phyloP scores from a whole-genome alignment of 1,140 invertebrate species.

The Muscidifurax raptorellus region DNA sequence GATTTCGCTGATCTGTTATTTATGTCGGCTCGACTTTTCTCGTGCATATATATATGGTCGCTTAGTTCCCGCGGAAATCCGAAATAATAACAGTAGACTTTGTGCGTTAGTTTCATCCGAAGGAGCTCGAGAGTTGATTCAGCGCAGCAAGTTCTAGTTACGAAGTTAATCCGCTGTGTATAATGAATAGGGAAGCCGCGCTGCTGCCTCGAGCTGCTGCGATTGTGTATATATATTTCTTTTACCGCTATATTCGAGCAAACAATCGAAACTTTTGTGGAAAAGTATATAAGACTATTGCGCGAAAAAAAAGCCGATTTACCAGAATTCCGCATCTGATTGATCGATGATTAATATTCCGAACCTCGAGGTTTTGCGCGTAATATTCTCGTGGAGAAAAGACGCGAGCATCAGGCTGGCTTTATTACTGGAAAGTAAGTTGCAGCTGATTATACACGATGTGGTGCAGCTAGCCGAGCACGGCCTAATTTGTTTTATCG shows the following conservation, averaged over 20 bases:
- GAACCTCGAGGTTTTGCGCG: no score
- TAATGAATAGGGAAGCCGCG: not conserved
- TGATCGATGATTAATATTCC: no score
- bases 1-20: not conserved
- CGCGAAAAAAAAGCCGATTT: no score
- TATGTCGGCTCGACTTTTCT: not conserved
- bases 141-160: not conserved
- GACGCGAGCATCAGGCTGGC: not conserved
- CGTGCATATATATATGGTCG: not conserved
- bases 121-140: not conserved
- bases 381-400: no score
- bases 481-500: no score
- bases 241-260: not conserved
- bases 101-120: not conserved
- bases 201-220: not conserved
- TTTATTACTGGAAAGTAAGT: not conserved
- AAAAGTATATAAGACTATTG: no score
- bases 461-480: not conserved
- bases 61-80: not conserved
- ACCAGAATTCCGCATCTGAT: no score
- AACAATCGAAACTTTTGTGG: not conserved
- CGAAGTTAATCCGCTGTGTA: not conserved
- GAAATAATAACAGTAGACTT: not conserved
- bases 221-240: not conserved
- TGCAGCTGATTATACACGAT: not conserved